A percentile compares a stretch with the other conserved stretches of the same genome.
These are phyloP conservation scores for Hylaea fasciaria DNA, from an alignment of 2,888 invertebrate species.

Conservation along the genomic window DNA sequence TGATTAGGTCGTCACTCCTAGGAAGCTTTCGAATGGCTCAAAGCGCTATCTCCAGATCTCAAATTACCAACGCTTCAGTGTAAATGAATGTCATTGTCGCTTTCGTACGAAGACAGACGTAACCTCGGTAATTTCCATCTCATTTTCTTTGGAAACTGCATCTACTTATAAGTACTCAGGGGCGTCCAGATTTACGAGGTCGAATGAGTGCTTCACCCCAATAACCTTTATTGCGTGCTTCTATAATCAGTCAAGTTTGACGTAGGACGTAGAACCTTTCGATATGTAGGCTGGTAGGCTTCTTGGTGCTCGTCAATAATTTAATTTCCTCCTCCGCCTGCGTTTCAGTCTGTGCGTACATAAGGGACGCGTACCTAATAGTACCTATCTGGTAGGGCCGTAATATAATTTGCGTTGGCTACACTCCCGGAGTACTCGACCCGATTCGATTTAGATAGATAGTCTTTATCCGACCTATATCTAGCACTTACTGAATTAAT, in stretches of 20 bases:
- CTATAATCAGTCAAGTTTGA: conserved; percentile 23
- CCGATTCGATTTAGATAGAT: conserved; percentile 51
- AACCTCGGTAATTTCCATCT: conserved; percentile 20
- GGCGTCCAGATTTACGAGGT: conserved; percentile 15
- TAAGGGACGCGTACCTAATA: conserved; percentile 44
- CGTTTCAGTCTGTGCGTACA: conserved; percentile 35
- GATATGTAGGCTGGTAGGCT: conserved; percentile 15
- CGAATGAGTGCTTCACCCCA: conserved; percentile 7
- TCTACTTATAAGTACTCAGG: conserved; percentile 1
- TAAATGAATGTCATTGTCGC: conserved; percentile 27
- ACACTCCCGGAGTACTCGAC: conserved; percentile 44
- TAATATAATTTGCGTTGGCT: conserved; percentile 56
- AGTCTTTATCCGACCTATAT: conserved; percentile 34
- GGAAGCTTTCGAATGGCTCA: background rate
- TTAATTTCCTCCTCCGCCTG: conserved; percentile 39
- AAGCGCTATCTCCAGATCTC: conserved; percentile 6
- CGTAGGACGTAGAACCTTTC: conserved; percentile 9
- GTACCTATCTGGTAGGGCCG: conserved; percentile 44
- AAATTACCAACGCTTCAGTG: conserved; percentile 14
- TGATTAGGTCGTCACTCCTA: background rate
- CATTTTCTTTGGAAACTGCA: conserved; percentile 23
- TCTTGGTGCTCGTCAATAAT: conserved; percentile 45
- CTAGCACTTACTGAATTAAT: conserved; percentile 42
- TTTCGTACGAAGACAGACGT: conserved; percentile 15
- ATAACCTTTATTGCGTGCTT: conserved; percentile 9